Base-by-base conservation (phyloP, 2,888 invertebrate species). In the Drosophila differens region DNA sequence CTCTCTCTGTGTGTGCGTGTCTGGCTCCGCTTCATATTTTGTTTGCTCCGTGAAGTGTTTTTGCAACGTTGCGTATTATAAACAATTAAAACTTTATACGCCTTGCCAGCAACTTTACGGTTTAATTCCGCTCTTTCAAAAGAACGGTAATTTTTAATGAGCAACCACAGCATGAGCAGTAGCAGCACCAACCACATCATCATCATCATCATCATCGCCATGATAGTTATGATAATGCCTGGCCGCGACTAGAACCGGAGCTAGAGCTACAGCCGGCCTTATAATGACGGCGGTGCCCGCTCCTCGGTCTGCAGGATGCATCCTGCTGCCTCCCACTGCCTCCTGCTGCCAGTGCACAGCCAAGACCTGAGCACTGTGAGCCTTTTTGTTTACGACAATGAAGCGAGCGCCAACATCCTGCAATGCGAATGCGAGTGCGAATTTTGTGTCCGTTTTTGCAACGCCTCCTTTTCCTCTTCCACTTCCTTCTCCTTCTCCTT, bases 131-230 rank as follows among this genome's bases (percentile, higher is more conserved):
- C 83, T 74, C 70, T 82, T 76, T 78, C 89, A 85, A 88, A 85
- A 88, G 88, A 87, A 88, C 89, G 91, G 90, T 91, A 91, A 87
- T 91, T 87, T 90, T 87, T 91, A 87, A 87, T 87, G 91, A 91
- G 86, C 74, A 77, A 58, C 73, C 79, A 58, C 73, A 79, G 73
- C 62, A 22, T 32, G 49, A 35, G 28, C 44, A 57, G 22, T 52
- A 28, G n/a, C 70, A 47, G 33, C 33, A 63, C 25, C 49, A 61
- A 25, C 57, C 53, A 39, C 28, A 35, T 0, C 25, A 51, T 19
- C 49, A 30, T 54, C 16, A 30, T 54, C 16, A 53, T 35, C 12
- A 51, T 59, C 16, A 55, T 49, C 35, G 53, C 47, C 33, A 53
- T 54, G 9, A 54, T 60, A 32, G 49, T 44, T 22, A 66, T 70